phyloP scores from a whole-genome alignment of 1,140 invertebrate species.

The Bombus pascuorum region DNA sequence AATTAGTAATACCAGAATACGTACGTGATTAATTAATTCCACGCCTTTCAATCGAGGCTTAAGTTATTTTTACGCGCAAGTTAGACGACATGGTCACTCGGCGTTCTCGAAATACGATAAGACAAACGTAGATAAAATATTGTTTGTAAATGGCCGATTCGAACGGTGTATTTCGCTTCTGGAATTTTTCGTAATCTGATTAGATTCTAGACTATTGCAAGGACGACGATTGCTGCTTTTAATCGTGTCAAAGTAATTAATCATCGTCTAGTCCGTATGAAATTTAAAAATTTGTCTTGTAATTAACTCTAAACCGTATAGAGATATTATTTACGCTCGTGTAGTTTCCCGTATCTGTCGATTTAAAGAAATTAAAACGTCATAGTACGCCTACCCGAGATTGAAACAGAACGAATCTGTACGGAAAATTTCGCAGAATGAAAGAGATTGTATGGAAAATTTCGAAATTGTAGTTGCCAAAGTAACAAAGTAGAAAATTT shows the following conservation, averaged over 20 bases:
- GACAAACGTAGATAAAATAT: conserved; percentile 20
- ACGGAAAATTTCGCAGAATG: too few species aligned
- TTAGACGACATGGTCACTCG: background rate
- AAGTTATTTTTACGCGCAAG: conserved; percentile 3
- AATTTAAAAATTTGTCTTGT: background rate
- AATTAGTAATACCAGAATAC: background rate
- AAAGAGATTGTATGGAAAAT: too few species aligned
- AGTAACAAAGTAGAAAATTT: accelerated
- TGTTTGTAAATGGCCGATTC: conserved; percentile 26
- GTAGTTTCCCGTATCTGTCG: accelerated
- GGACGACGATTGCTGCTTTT: background rate
- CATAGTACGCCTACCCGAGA: accelerated
- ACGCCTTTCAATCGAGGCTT: background rate
- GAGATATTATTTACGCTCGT: too few species aligned
- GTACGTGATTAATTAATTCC: background rate
- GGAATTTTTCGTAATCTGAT: conserved; percentile 33
- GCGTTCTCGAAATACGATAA: conserved; percentile 13
- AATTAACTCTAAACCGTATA: too few species aligned
- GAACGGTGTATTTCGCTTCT: background rate
- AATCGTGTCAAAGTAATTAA: background rate
- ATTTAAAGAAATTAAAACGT: too few species aligned
- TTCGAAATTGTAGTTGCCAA: accelerated
- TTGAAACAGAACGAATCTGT: too few species aligned
- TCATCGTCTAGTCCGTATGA: background rate
- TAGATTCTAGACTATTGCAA: background rate